These are phyloP conservation scores for Scytalopus superciliaris DNA, from an alignment of 2,113 vertebrate genomes.

Conservation along the genomic window DNA sequence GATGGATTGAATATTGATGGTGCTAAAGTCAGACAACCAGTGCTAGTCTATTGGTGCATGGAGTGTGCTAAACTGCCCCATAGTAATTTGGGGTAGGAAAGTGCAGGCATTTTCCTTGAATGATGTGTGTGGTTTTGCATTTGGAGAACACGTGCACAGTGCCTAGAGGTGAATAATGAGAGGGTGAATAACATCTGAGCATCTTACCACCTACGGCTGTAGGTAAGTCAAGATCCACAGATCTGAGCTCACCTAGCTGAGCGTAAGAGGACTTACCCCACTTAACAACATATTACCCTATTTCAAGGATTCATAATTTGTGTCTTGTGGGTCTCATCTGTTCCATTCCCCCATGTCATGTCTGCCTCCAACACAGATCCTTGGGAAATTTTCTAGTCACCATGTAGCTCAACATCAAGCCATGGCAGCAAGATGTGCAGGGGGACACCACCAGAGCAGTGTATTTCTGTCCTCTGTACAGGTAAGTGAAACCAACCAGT, in stretches of 20 bases:
- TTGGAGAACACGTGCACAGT: not conserved
- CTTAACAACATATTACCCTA: not conserved
- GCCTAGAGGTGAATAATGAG: not conserved
- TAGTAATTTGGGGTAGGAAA: not conserved
- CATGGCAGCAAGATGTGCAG: not conserved
- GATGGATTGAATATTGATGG: not conserved
- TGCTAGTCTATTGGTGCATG: not conserved
- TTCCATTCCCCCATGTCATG: not conserved
- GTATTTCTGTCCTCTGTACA: not conserved
- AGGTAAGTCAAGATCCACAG: not conserved
- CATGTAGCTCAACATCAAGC: not conserved
- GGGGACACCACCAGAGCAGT: accelerated
- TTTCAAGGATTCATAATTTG: not conserved
- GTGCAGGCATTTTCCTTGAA: not conserved
- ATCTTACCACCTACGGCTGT: not conserved
- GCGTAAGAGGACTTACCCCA: not conserved
- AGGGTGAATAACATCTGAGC: not conserved
- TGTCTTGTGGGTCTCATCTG: not conserved
- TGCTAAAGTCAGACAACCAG: not conserved
- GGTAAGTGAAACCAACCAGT: not conserved
- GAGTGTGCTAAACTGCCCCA: not conserved
- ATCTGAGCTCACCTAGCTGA: not conserved
- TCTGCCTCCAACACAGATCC: not conserved
- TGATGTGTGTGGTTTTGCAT: not conserved
- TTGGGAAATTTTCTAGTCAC: not conserved